Conservation (phyloP, 2,888 invertebrate species). For the Celastrina argiolus region DNA sequence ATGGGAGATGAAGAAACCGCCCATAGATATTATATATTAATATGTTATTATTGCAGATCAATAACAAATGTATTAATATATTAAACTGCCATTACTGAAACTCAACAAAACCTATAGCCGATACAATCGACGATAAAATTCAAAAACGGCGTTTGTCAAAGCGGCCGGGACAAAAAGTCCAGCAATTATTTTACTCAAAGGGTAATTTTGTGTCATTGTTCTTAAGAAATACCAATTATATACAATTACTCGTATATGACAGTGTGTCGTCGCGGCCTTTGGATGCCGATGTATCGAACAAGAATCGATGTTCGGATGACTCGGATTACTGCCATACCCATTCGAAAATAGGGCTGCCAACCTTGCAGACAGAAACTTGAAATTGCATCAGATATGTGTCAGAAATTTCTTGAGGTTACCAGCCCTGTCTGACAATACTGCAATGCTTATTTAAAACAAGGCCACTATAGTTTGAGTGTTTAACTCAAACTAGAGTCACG, state of each 20-base stretch:
- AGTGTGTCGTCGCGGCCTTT: conserved; percentile 54
- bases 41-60: background rate
- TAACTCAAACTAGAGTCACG: too few species aligned
- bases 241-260: conserved; percentile 76
- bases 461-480: too few species aligned
- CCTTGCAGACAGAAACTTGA: background rate
- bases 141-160: conserved; percentile 62
- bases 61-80: background rate
- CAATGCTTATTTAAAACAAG: background rate
- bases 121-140: conserved; percentile 46
- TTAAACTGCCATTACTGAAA: background rate
- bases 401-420: conserved; percentile 39
- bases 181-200: conserved; percentile 72
- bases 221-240: conserved; percentile 76
- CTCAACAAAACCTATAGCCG: conserved; percentile 28
- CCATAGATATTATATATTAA: too few species aligned
- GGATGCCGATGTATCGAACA: conserved; percentile 65
- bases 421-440: background rate
- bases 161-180: conserved; percentile 53
- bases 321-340: conserved; percentile 33
- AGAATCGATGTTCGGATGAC: conserved; percentile 60
- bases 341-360: background rate
- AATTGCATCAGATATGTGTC: conserved; percentile 35
- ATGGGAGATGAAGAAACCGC: too few species aligned
- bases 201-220: conserved; percentile 75